A percentile compares a stretch with the other conserved stretches of the same genome.
Evolutionary conservation across 64 coral and sea anemone genomes (phyloP).

Genomic region (Hydrozoanthus tunicans): DNA sequence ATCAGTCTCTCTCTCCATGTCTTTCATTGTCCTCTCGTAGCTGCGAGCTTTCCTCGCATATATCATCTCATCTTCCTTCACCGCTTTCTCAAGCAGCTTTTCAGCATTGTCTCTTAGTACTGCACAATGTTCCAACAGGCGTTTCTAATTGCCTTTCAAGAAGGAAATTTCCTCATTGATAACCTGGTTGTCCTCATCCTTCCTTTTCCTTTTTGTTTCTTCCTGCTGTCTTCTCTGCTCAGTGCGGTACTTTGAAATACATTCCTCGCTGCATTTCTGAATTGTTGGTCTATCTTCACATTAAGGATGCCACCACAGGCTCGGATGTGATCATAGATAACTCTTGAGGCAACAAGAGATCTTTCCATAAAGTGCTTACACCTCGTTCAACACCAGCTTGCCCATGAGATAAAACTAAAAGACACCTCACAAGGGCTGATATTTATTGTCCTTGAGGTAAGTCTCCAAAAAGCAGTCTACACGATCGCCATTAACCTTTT

Average conservation of each 20-base stretch:
- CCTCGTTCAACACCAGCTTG: constrained; percentile 41
- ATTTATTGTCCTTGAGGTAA: neutral
- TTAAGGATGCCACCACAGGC: constrained; percentile 34
- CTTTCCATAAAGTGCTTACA: constrained; percentile 43
- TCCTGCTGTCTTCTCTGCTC: constrained; percentile 59
- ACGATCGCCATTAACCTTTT: constrained; percentile 39
- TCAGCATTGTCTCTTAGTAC: too few species aligned
- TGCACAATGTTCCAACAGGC: too few species aligned
- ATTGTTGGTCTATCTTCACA: constrained; percentile 64
- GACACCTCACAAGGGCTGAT: constrained; percentile 36
- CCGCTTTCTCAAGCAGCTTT: too few species aligned
- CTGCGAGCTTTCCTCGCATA: too few species aligned
- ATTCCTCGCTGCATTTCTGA: constrained; percentile 65
- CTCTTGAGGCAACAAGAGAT: neutral
- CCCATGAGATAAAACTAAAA: constrained; percentile 26
- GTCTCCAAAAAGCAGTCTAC: constrained; percentile 30
- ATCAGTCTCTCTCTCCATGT: too few species aligned
- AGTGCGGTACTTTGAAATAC: constrained; percentile 50
- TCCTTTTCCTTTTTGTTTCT: constrained; percentile 53
- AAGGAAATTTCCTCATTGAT: too few species aligned
- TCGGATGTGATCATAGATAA: constrained; percentile 43
- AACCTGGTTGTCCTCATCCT: constrained; percentile 26
- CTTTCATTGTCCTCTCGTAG: too few species aligned
- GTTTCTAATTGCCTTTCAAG: too few species aligned
- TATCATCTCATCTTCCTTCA: too few species aligned